phyloP scores from a whole-genome alignment of 2,888 invertebrate genomes.

The Xanthorhoe spadicearia region DNA sequence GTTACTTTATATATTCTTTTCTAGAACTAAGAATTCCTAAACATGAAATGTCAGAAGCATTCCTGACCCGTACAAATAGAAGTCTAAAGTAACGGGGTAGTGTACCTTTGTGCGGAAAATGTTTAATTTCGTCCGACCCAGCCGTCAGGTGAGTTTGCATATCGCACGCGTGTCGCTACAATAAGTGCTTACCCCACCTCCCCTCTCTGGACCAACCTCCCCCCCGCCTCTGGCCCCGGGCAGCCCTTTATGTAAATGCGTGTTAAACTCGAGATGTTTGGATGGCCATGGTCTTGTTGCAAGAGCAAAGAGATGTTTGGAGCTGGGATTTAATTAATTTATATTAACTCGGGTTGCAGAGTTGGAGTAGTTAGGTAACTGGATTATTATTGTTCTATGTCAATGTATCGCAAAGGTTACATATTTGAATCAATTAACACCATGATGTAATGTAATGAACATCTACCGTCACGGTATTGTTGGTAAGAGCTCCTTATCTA shows the following conservation, averaged over 20 bases:
- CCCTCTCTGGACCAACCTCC: background rate
- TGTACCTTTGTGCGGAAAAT: slow-evolving; percentile 19
- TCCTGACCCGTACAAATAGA: background rate
- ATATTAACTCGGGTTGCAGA: background rate
- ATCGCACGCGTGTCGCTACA: slow-evolving; percentile 28
- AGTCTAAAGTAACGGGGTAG: slow-evolving; percentile 4
- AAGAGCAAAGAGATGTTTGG: slow-evolving; percentile 1
- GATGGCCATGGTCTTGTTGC: slow-evolving; percentile 20
- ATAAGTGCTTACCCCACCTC: slow-evolving; percentile 16
- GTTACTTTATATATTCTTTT: background rate
- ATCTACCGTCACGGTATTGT: no score
- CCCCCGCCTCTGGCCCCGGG: slow-evolving; percentile 11
- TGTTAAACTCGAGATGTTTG: slow-evolving; percentile 39
- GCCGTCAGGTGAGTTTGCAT: slow-evolving; percentile 28
- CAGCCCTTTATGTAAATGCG: slow-evolving; percentile 52
- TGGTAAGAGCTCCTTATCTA: no score
- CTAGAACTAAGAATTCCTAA: background rate
- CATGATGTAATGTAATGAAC: no score
- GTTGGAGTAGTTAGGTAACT: no score
- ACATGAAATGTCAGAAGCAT: background rate
- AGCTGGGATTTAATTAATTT: background rate
- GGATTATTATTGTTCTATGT: no score
- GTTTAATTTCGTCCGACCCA: slow-evolving; percentile 22
- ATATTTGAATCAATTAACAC: no score
- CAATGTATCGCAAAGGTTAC: no score